A percentile compares a stretch with the other conserved stretches of the same genome.
phyloP scores from a whole-genome alignment of 2,888 invertebrate genomes.

The Leptopilina myrica region DNA sequence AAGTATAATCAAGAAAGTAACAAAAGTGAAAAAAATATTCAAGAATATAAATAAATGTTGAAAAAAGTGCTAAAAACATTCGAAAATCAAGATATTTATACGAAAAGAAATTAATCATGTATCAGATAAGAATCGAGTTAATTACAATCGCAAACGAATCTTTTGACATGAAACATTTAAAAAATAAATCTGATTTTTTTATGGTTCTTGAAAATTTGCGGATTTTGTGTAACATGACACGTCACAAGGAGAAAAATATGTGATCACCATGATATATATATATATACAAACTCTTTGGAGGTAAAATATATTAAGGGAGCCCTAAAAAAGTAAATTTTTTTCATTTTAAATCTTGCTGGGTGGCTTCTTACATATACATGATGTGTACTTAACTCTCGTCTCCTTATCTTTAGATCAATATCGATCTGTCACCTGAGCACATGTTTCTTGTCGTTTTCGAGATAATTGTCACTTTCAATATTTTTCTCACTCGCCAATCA shows the following conservation, averaged over 20 bases:
- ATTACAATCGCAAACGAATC: background rate
- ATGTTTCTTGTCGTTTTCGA: conserved; percentile 20
- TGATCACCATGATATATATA: too few relatives aligned
- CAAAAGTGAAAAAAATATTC: background rate
- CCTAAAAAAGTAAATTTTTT: background rate
- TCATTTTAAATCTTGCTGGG: background rate
- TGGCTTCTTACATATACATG: background rate
- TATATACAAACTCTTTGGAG: background rate
- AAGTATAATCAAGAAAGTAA: too few relatives aligned
- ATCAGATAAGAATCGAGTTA: background rate
- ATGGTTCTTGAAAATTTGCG: background rate
- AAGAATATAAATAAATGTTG: background rate
- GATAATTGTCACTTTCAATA: background rate
- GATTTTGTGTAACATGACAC: conserved; percentile 3
- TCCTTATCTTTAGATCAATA: conserved; percentile 5
- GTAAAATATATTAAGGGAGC: background rate
- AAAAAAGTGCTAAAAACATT: background rate
- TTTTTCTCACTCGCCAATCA: background rate
- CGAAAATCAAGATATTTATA: background rate
- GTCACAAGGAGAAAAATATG: conserved; percentile 20
- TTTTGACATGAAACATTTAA: background rate
- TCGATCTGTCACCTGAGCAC: conserved; percentile 3
- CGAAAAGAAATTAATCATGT: background rate
- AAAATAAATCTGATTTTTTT: conserved; percentile 11
- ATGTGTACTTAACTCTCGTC: background rate